These are phyloP conservation scores for Patella ulyssiponensis DNA, from an alignment of 2,888 invertebrate species.

Conservation along the genomic window DNA sequence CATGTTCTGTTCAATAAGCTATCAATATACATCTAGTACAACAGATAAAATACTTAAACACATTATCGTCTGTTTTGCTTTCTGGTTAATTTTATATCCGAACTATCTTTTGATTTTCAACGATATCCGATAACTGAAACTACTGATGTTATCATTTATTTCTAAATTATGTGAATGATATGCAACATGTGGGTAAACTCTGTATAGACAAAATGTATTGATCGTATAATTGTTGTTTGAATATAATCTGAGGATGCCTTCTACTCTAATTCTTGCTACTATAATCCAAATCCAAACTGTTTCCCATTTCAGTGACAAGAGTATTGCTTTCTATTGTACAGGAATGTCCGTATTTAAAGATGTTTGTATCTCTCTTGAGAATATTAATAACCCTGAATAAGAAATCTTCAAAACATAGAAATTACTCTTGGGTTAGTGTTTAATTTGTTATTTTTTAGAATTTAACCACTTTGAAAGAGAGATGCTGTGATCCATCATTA, in stretches of 20 bases:
- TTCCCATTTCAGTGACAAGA: background rate
- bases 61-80: background rate
- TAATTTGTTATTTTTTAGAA: conserved; percentile 46
- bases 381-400: no score
- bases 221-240: no score
- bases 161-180: no score
- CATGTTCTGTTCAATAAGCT: background rate
- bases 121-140: no score
- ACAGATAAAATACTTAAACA: no score
- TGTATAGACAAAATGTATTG: no score
- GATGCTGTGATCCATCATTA: conserved; percentile 75
- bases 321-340: background rate
- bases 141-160: no score
- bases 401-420: no score
- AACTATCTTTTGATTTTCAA: no score
- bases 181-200: no score
- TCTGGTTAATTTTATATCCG: background rate
- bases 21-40: no score
- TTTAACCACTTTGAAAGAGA: conserved; percentile 62
- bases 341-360: background rate
- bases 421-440: background rate
- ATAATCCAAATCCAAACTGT: background rate
- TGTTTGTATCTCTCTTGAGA: background rate
- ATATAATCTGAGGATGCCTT: no score
- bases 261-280: background rate